Evolutionary conservation across 2,113 vertebrate species (phyloP).

Genomic region (Oenanthe melanoleuca): DNA sequence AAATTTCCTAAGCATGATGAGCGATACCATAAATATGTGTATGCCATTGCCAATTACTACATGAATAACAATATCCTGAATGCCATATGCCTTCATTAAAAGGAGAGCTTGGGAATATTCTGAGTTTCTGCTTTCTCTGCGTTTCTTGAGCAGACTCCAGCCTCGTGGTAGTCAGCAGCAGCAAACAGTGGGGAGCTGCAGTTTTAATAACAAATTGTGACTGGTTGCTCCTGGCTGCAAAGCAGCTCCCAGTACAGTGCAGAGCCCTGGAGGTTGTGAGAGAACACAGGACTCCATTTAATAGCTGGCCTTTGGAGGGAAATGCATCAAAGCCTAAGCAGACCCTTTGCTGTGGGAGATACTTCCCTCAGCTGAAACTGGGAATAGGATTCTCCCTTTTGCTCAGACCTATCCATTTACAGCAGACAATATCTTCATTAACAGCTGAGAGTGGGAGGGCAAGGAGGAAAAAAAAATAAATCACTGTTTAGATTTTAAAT

Average conservation of each 20-base stretch:
- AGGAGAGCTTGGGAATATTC: constrained; percentile 38
- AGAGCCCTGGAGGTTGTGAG: background rate
- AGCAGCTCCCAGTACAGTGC: constrained; percentile 35
- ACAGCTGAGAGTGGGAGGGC: background rate
- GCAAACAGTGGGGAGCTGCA: constrained; percentile 42
- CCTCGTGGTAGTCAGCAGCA: background rate
- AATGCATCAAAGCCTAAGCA: constrained; percentile 31
- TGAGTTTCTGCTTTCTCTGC: constrained; percentile 47
- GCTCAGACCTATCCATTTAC: constrained; percentile 7
- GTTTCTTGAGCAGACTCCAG: constrained; percentile 39
- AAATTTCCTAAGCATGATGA: constrained; percentile 52
- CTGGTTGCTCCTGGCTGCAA: constrained; percentile 43
- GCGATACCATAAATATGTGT: background rate
- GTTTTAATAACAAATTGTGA: constrained; percentile 47
- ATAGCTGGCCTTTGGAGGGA: constrained; percentile 3
- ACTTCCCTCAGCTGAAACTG: constrained; percentile 12
- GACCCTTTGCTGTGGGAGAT: constrained; percentile 57
- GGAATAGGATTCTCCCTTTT: background rate
- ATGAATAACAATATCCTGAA: constrained; percentile 17
- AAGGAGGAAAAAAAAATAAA: background rate
- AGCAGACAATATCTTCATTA: background rate
- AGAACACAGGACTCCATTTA: constrained; percentile 36
- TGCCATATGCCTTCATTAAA: constrained; percentile 49
- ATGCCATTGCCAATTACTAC: background rate
- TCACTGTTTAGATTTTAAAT: background rate